Percentiles rank a stretch among this genome's conserved stretches.
These are phyloP conservation scores for Sebastes trivittatus DNA, from an alignment of 2,797 vertebrate genomes.

Conservation along the genomic window DNA sequence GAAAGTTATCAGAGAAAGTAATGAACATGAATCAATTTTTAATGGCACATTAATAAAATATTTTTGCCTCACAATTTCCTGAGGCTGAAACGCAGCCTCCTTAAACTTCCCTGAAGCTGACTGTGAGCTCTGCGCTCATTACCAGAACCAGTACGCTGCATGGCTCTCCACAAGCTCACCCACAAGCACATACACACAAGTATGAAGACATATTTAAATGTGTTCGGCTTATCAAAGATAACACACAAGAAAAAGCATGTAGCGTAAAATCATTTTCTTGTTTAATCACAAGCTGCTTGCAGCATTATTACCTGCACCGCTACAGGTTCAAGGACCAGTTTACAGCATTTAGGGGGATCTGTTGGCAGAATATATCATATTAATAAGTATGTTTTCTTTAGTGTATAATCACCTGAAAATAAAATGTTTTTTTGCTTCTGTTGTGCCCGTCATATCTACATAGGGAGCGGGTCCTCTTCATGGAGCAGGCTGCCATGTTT, in stretches of 20 bases:
- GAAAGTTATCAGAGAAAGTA: conserved; percentile 69
- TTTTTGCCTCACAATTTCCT: conserved; percentile 66
- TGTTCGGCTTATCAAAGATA: not conserved
- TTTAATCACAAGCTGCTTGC: not conserved
- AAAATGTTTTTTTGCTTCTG: no score
- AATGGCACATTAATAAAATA: conserved; percentile 78
- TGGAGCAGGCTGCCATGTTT: no score
- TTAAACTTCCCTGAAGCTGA: conserved; percentile 46
- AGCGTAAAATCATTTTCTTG: not conserved
- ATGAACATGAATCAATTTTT: conserved; percentile 77
- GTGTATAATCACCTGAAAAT: no score
- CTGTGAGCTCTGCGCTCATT: conserved; percentile 45
- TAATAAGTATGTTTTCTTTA: no score
- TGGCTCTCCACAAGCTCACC: not conserved
- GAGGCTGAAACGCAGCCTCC: conserved; percentile 37
- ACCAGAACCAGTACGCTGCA: not conserved
- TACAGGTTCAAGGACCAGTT: no score
- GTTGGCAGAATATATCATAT: no score
- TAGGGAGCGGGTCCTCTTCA: no score
- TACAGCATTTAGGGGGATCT: no score
- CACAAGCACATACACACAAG: not conserved
- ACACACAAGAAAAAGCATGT: not conserved
- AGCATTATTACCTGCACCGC: not conserved
- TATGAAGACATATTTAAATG: not conserved
- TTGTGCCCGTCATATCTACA: no score